Evolutionary conservation across 2,888 invertebrate species (phyloP), one percentile per base, ranked within the genome.

Genomic region (Mesopsocus fuscifrons): DNA sequence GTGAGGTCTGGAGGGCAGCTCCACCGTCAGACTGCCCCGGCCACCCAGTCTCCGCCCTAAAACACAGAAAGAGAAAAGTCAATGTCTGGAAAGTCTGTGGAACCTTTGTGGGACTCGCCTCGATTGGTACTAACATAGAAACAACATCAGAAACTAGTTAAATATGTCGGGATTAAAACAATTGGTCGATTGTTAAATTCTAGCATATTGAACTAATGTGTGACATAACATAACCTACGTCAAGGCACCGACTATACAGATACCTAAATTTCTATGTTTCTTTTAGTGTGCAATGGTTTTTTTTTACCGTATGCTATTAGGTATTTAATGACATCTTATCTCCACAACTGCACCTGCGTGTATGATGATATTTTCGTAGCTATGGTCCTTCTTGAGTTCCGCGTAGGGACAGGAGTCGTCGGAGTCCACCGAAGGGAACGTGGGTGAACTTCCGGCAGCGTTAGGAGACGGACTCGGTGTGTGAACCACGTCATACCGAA

Each of bases 301-400:
- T n/a, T n/a, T n/a, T n/a, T n/a, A n/a, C n/a, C n/a, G n/a, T n/a
- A n/a, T n/a, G n/a, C n/a, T n/a, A n/a, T n/a, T n/a, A n/a, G n/a
- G n/a, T n/a, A n/a, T n/a, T n/a, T n/a, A n/a, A n/a, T n/a, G n/a
- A n/a, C n/a, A n/a, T n/a, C n/a, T n/a, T n/a, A n/a, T n/a, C n/a
- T n/a, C n/a, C n/a, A n/a, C n/a, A n/a, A n/a, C n/a, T n/a, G n/a
- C n/a, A n/a, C n/a, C n/a, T n/a, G n/a, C n/a, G n/a, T n/a, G n/a
- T n/a, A 63, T 61, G 44, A 62, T 59, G 33, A 67, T 67, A 50
- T 68, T 68, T 48, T 67, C 68, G 49, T 68, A 68, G 51, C 63
- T 65, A 31, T 66, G 67, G 47, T 66, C 66, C 49, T 63, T 59
- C 30, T 52, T 51, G 16, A 55, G 49, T 41, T 55, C 55, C 13